These are phyloP conservation scores for Drosophila lacertosa DNA, from an alignment of 1,140 invertebrate species.

Conservation along the genomic window DNA sequence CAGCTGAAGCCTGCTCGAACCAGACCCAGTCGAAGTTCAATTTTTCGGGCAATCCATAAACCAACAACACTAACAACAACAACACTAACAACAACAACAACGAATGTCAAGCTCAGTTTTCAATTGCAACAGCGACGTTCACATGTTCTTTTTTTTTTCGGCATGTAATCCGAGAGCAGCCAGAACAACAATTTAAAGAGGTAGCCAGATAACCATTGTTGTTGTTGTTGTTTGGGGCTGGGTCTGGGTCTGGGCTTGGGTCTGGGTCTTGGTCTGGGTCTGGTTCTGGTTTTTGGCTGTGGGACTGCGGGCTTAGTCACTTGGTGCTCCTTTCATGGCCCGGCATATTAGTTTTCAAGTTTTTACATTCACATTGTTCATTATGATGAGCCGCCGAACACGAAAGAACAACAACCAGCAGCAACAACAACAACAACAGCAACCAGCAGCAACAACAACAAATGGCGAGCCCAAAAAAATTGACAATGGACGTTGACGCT, in stretches of 20 bases:
- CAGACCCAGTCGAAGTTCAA: slow-evolving; percentile 60
- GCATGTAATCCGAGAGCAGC: slow-evolving; percentile 69
- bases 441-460: slow-evolving; percentile 8
- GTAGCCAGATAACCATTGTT: slow-evolving; percentile 42
- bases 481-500: slow-evolving; percentile 51
- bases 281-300: slow-evolving; percentile 6
- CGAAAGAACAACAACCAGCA: slow-evolving; percentile 24
- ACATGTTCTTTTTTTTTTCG: slow-evolving; percentile 54
- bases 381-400: slow-evolving; percentile 55
- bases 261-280: not conserved
- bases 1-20: slow-evolving; percentile 62
- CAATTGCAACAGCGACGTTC: slow-evolving; percentile 60
- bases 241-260: not conserved
- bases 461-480: slow-evolving; percentile 45
- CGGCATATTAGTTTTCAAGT: slow-evolving; percentile 74
- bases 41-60: slow-evolving; percentile 69
- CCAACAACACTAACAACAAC: slow-evolving; percentile 26
- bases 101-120: slow-evolving; percentile 75
- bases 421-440: slow-evolving; percentile 36
- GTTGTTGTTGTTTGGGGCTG: slow-evolving; percentile 25
- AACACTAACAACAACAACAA: slow-evolving; percentile 36
- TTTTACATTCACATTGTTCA: slow-evolving; percentile 55
- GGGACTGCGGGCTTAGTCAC: slow-evolving; percentile 71
- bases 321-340: slow-evolving; percentile 45
- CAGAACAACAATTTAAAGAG: slow-evolving; percentile 38